phyloP scores from a whole-genome alignment of 2,888 invertebrate species.

The Drepana falcataria region DNA sequence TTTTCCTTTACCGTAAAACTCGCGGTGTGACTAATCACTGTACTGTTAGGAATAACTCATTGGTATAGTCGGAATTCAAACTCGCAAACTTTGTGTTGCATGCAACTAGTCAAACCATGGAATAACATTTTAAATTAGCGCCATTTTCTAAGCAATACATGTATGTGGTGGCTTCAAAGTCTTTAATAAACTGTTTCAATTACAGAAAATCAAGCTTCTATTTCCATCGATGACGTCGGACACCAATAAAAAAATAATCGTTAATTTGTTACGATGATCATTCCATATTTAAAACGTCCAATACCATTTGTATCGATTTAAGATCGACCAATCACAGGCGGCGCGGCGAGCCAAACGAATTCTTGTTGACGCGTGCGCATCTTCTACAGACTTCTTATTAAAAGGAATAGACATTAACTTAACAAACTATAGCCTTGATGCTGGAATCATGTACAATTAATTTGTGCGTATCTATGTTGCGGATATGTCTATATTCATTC shows the following conservation, averaged over 20 bases:
- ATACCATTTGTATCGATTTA: constrained; percentile 13
- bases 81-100: too few species aligned
- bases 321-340: constrained; percentile 23
- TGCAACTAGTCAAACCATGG: too few species aligned
- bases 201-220: neutral
- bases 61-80: too few species aligned
- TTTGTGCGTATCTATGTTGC: neutral
- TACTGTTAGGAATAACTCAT: too few species aligned
- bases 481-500: too few species aligned
- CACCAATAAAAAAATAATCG: constrained; percentile 6
- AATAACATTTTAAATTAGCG: too few species aligned
- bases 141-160: too few species aligned
- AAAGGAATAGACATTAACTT: constrained; percentile 7
- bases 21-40: too few species aligned
- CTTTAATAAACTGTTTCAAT: neutral
- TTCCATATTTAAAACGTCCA: constrained; percentile 33
- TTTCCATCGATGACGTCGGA: neutral
- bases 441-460: neutral
- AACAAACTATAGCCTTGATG: neutral
- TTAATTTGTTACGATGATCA: constrained; percentile 26
- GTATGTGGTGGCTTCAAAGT: too few species aligned
- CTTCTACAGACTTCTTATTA: constrained; percentile 10
- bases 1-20: too few species aligned
- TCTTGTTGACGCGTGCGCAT: constrained; percentile 28
- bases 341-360: constrained; percentile 31